phyloP scores from a whole-genome alignment of 2,113 vertebrate species.

The Trogon melanurus region DNA sequence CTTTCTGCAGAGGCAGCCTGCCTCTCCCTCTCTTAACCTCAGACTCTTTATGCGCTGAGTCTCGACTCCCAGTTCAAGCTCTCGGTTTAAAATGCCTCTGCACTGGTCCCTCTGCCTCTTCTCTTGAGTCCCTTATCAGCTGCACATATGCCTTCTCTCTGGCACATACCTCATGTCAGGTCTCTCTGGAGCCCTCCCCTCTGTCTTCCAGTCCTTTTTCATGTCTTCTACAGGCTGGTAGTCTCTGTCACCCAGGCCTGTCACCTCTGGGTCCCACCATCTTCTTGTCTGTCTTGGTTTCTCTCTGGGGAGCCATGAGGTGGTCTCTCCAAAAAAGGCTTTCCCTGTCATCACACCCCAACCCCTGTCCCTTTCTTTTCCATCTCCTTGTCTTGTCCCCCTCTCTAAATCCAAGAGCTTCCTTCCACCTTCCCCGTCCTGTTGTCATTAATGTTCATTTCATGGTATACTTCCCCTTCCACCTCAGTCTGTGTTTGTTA shows the following conservation, averaged over 20 bases:
- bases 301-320: not conserved
- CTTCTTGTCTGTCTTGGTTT: not conserved
- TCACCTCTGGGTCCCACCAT: not conserved
- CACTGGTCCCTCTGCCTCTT: not conserved
- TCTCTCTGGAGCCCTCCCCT: not conserved
- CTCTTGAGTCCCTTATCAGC: not conserved
- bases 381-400: not conserved
- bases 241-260: not conserved
- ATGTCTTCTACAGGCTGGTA: not conserved
- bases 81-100: not conserved
- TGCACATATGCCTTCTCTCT: not conserved
- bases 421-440: not conserved
- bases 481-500: rapidly evolving
- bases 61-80: not conserved
- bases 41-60: not conserved
- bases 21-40: not conserved
- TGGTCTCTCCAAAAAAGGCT: not conserved
- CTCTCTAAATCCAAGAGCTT: not conserved
- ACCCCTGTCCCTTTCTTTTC: not conserved
- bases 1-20: rapidly evolving
- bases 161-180: not conserved
- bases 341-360: not conserved
- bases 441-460: not conserved
- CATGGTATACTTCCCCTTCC: not conserved
- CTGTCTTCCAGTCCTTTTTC: not conserved